Conservation (phyloP, 1,140 invertebrate genomes). For the Dolichoris vasculosae region DNA sequence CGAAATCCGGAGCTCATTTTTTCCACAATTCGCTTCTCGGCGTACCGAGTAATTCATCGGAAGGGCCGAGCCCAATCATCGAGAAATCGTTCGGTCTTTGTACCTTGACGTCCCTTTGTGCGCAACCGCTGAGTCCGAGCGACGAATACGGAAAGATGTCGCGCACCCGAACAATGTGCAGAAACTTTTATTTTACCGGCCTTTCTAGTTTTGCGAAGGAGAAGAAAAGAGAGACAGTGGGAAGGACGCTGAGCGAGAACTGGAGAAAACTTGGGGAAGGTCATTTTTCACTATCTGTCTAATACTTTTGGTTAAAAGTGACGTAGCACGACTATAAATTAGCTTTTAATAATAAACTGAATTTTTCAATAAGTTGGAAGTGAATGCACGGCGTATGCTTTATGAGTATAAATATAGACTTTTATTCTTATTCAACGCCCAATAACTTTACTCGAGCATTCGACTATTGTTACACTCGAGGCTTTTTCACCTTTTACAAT, state of each 20-base stretch:
- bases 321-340: conserved; percentile 6
- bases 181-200: conserved; percentile 10
- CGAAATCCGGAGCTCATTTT: conserved; percentile 34
- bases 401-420: conserved; percentile 4
- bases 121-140: neutral
- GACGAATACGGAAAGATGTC: neutral
- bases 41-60: conserved; percentile 52
- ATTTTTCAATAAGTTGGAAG: neutral
- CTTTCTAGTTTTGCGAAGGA: neutral
- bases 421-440: neutral
- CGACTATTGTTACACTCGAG: neutral
- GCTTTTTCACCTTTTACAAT: neutral
- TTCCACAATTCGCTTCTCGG: conserved; percentile 22
- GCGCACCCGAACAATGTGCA: conserved; percentile 3
- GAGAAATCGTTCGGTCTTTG: conserved; percentile 49
- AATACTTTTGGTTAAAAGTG: conserved; percentile 14
- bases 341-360: conserved; percentile 3
- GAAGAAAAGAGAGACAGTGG: neutral
- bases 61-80: conserved; percentile 52
- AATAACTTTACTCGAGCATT: neutral
- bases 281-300: conserved; percentile 13
- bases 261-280: neutral
- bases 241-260: neutral
- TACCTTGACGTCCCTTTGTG: conserved; percentile 23
- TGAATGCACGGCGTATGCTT: conserved; percentile 3